These are phyloP conservation scores for Chironomus tentans DNA, from an alignment of 2,888 invertebrate species.

Conservation along the genomic window DNA sequence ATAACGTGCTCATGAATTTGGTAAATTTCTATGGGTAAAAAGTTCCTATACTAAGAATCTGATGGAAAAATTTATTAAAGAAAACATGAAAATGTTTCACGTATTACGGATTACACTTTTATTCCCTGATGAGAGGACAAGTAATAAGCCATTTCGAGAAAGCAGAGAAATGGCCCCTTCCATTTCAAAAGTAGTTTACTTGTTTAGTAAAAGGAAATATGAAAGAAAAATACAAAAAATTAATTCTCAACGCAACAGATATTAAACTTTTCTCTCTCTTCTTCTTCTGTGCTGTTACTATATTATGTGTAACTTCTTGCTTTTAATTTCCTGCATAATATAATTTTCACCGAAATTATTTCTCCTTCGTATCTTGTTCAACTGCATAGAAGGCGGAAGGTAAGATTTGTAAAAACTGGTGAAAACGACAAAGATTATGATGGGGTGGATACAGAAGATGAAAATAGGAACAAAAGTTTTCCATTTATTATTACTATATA, in stretches of 20 bases:
- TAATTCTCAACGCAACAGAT: conserved; percentile 4
- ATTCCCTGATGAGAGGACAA: not conserved
- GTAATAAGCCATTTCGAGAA: not conserved
- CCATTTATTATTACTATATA: too few relatives aligned
- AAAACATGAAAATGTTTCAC: too few relatives aligned
- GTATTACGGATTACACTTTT: too few relatives aligned
- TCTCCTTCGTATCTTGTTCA: not conserved
- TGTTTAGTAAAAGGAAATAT: not conserved
- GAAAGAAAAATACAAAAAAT: not conserved
- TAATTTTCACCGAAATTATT: not conserved
- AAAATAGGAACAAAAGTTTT: too few relatives aligned
- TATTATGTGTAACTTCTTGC: not conserved
- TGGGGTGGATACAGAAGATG: too few relatives aligned
- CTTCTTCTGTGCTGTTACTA: not conserved
- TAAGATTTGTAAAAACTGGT: too few relatives aligned
- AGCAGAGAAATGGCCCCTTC: not conserved
- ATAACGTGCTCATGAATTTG: too few relatives aligned
- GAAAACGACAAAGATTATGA: too few relatives aligned
- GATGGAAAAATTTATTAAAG: too few relatives aligned
- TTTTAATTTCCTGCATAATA: conserved; percentile 3
- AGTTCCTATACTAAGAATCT: too few relatives aligned
- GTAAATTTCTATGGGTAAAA: too few relatives aligned
- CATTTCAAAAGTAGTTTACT: not conserved
- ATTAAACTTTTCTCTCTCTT: not conserved
- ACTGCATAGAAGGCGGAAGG: not conserved